Conservation (phyloP, 2,888 invertebrate genomes). For the Periphyllus acericola region DNA sequence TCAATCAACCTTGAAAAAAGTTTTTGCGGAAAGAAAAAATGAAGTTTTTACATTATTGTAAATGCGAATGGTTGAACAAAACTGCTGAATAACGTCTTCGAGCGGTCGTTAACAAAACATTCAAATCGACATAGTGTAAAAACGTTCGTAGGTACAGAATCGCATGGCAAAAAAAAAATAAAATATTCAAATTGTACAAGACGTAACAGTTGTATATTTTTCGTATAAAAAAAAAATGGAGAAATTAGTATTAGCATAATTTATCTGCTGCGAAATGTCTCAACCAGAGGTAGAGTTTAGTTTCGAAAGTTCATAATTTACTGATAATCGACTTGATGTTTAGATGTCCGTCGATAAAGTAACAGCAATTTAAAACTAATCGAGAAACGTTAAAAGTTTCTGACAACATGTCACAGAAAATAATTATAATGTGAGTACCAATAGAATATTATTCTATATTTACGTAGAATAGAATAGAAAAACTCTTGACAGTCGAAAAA, state of each 20-base stretch:
- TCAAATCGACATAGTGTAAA: not conserved
- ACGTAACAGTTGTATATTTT: not conserved
- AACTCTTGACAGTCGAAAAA: too few relatives aligned
- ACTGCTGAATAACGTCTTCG: constrained; percentile 10
- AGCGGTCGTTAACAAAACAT: constrained; percentile 27
- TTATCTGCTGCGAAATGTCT: not conserved
- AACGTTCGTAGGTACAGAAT: not conserved
- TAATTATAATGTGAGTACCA: too few relatives aligned
- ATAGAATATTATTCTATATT: too few relatives aligned
- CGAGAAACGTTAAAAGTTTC: not conserved
- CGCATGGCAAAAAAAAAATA: not conserved
- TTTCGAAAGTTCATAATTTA: not conserved
- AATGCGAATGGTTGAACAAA: not conserved
- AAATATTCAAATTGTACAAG: not conserved
- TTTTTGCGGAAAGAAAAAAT: not conserved
- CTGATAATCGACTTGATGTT: not conserved
- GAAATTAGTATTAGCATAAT: not conserved
- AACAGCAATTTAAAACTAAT: not conserved
- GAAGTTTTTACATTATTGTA: constrained; percentile 9
- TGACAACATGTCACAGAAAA: too few relatives aligned
- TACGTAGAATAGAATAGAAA: too few relatives aligned
- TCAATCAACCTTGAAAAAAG: not conserved
- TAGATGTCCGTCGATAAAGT: not conserved
- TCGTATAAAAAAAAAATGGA: not conserved
- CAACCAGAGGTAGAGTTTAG: not conserved